These are phyloP conservation scores for Deilephila porcellus DNA, from an alignment of 2,888 invertebrate genomes.

Conservation along the genomic window DNA sequence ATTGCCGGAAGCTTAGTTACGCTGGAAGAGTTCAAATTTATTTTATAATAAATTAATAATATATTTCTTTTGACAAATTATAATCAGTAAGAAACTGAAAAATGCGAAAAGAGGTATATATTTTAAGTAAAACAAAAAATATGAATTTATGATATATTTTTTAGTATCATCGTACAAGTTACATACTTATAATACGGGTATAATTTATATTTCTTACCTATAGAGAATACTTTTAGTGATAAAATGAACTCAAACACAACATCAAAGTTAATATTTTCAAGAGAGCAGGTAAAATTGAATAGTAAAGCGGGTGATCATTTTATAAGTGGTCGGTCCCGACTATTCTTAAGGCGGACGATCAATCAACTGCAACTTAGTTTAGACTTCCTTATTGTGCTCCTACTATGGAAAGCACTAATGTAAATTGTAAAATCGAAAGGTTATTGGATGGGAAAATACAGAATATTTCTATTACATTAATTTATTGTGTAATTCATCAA, in stretches of 20 bases:
- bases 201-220: no score
- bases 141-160: no score
- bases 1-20: conserved; percentile 42
- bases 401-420: conserved; percentile 18
- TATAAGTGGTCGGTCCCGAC: conserved; percentile 9
- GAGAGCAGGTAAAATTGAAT: conserved; percentile 2
- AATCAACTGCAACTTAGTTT: conserved; percentile 22
- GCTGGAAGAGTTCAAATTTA: conserved; percentile 48
- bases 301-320: conserved; percentile 5
- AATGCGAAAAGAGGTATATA: no score
- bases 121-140: no score
- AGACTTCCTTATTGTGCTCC: conserved; percentile 3
- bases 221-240: not conserved
- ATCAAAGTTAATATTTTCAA: not conserved
- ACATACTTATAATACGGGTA: no score
- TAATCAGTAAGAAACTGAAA: no score
- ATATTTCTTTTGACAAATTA: no score
- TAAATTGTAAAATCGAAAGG: conserved; percentile 15
- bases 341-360: conserved; percentile 22
- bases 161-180: no score
- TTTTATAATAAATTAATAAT: not conserved
- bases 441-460: not conserved
- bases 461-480: not conserved
- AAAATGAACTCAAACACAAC: not conserved
- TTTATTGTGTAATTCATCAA: no score